A percentile compares a stretch with the other conserved stretches of the same genome.
These are phyloP conservation scores for Prenolepis imparis DNA, from an alignment of 2,888 invertebrate species.

Conservation along the genomic window DNA sequence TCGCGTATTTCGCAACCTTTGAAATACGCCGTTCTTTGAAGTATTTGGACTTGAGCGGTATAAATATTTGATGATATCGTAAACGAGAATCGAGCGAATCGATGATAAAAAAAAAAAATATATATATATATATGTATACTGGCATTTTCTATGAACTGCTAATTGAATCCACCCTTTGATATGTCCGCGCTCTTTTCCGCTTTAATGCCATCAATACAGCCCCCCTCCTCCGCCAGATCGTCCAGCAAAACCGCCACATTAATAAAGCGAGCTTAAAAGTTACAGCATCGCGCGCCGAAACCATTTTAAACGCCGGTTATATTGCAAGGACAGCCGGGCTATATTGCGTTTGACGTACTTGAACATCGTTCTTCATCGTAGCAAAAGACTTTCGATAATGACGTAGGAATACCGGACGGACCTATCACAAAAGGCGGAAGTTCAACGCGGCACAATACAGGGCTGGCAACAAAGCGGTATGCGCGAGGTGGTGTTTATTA, in stretches of 20 bases:
- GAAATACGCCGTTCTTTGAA: conserved; percentile 61
- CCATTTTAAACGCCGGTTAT: conserved; percentile 28
- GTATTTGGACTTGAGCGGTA: conserved; percentile 49
- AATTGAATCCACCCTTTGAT: conserved; percentile 54
- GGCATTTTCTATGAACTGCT: conserved; percentile 52
- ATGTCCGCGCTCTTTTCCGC: conserved; percentile 12
- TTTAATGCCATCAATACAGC: conserved; percentile 34
- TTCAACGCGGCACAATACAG: conserved; percentile 31
- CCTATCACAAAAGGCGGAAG: conserved; percentile 40
- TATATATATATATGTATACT: no score
- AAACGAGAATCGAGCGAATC: conserved; percentile 55
- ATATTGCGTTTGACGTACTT: conserved; percentile 39
- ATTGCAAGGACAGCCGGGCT: neutral
- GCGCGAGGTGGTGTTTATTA: conserved; percentile 49
- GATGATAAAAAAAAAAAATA: conserved; percentile 27
- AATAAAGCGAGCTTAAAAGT: conserved; percentile 38
- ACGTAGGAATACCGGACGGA: conserved; percentile 26
- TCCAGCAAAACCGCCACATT: conserved; percentile 25
- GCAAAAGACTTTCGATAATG: conserved; percentile 53
- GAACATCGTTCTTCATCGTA: conserved; percentile 17
- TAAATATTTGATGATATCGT: conserved; percentile 72
- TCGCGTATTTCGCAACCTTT: conserved; percentile 61
- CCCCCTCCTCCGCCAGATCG: neutral
- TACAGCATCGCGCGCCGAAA: conserved; percentile 17
- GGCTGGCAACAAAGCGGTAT: conserved; percentile 40